These are phyloP conservation scores for Ammospiza caudacuta DNA, from an alignment of 2,113 vertebrate genomes.

Conservation along the genomic window DNA sequence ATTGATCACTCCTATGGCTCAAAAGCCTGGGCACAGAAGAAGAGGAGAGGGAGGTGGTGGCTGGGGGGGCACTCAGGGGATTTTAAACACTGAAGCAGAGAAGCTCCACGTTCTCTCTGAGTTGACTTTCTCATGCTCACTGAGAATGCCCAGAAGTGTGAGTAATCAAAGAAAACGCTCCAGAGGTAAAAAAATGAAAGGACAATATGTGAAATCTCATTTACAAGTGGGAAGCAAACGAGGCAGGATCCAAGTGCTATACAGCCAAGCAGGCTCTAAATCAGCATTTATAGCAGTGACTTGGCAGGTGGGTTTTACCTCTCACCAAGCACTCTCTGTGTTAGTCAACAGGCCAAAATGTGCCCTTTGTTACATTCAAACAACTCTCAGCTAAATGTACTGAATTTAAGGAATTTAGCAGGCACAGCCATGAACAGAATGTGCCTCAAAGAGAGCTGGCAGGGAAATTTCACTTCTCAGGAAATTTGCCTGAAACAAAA, in stretches of 20 bases:
- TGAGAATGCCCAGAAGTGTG: slow-evolving; percentile 32
- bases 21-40: not conserved
- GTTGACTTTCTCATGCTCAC: slow-evolving; percentile 23
- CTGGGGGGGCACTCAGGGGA: not conserved
- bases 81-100: not conserved
- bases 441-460: not conserved
- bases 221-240: slow-evolving; percentile 54
- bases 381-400: not conserved
- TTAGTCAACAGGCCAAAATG: slow-evolving; percentile 13
- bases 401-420: not conserved
- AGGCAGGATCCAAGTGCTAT: slow-evolving; percentile 39
- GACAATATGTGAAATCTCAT: slow-evolving; percentile 51
- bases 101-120: not conserved
- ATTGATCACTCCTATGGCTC: slow-evolving; percentile 15
- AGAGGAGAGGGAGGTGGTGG: not conserved
- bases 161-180: slow-evolving; percentile 53
- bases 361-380: not conserved
- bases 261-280: not conserved
- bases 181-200: slow-evolving; percentile 56
- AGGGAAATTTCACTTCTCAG: not conserved
- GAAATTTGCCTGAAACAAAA: not conserved
- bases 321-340: not conserved
- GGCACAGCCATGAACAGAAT: not conserved
- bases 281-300: not conserved
- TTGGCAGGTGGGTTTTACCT: slow-evolving; percentile 32